These are phyloP conservation scores for Tragelaphus buxtoni DNA, from an alignment of 2,113 vertebrate species.

Conservation along the genomic window DNA sequence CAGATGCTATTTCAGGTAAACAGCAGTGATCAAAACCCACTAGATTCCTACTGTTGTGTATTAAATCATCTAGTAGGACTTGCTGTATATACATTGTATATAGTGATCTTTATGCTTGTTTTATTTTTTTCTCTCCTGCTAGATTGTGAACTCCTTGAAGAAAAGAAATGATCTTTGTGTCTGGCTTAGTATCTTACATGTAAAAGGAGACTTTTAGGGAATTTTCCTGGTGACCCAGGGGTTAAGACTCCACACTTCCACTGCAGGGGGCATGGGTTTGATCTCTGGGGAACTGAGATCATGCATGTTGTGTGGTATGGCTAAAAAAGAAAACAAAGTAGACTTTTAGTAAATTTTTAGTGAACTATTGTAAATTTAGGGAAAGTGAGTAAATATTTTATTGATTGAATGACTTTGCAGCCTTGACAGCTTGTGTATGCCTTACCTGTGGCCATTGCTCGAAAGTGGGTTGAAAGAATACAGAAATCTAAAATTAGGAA, in stretches of 20 bases:
- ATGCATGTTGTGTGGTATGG: neutral
- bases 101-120: neutral
- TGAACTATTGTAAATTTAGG: neutral
- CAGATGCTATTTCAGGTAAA: neutral
- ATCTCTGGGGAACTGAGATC: neutral
- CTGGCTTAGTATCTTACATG: neutral
- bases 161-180: neutral
- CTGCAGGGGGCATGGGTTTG: neutral
- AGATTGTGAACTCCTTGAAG: neutral
- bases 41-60: neutral
- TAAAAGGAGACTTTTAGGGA: neutral
- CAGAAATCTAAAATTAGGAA: constrained; percentile 3
- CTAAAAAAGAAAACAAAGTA: neutral
- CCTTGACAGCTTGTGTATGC: neutral
- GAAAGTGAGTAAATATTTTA: neutral
- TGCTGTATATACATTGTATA: neutral
- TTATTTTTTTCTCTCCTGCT: neutral
- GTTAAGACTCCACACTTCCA: neutral
- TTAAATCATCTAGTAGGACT: too few relatives aligned
- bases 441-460: neutral
- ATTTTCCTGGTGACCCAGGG: neutral
- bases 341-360: neutral
- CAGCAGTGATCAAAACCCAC: neutral
- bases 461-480: neutral
- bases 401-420: neutral